Evolutionary conservation across 2,797 vertebrate genomes (phyloP).

Genomic region (Alauda arvensis): DNA sequence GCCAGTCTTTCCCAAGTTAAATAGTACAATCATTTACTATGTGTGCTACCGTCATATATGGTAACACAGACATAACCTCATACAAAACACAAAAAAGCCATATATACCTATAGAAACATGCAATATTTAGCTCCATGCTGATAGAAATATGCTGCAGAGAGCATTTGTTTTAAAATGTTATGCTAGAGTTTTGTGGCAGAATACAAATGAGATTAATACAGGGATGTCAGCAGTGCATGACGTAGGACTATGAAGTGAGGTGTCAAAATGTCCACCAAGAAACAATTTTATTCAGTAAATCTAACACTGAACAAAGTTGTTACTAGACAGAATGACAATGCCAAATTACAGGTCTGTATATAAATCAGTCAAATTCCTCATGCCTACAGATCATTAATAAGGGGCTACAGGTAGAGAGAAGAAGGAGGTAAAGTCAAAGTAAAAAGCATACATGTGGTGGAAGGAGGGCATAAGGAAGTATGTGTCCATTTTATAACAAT

Average conservation of each 20-base stretch:
- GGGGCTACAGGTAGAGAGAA: not conserved
- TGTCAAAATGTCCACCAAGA: conserved; percentile 45
- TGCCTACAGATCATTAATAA: conserved; percentile 32
- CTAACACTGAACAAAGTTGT: conserved; percentile 47
- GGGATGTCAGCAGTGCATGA: conserved; percentile 48
- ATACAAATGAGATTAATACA: conserved; percentile 57
- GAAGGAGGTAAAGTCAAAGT: conserved; percentile 18
- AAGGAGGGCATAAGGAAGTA: not conserved
- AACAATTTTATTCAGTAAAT: conserved; percentile 48
- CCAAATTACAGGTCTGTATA: conserved; percentile 56
- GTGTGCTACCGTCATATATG: not conserved
- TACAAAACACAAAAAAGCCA: not conserved
- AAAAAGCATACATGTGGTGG: not conserved
- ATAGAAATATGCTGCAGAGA: not conserved
- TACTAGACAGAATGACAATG: conserved; percentile 47
- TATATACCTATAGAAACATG: not conserved
- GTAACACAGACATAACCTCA: not conserved
- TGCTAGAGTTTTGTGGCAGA: conserved; percentile 17
- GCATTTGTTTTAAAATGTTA: conserved; percentile 1
- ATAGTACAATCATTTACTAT: fast-evolving
- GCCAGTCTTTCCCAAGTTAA: not conserved
- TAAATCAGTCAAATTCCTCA: conserved; percentile 50
- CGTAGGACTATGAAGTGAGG: conserved; percentile 23
- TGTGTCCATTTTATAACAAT: conserved; percentile 30
- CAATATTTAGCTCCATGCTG: not conserved